Conservation (phyloP, 1,140 invertebrate species). For the Drosophila rufa region DNA sequence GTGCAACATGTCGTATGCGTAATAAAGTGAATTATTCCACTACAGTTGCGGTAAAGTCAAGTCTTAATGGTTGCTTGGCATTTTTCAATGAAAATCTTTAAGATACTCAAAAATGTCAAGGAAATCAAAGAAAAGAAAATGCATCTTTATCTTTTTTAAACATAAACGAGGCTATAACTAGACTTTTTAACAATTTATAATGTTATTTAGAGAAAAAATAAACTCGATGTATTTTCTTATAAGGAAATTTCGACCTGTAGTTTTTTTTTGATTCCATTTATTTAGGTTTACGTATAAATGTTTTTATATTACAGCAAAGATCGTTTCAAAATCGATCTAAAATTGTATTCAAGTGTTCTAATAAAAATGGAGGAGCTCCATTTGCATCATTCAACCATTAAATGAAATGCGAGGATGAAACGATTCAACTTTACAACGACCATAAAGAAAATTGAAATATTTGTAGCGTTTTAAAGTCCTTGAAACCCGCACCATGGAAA, state of each 20-base stretch:
- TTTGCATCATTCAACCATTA: constrained; percentile 10
- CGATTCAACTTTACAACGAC: constrained; percentile 31
- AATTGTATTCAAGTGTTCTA: no score
- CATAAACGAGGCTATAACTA: no score
- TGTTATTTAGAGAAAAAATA: no score
- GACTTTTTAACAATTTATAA: no score
- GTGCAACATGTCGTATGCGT: constrained; percentile 63
- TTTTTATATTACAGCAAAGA: not conserved
- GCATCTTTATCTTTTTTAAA: no score
- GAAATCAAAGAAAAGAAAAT: no score
- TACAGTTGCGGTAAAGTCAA: not conserved
- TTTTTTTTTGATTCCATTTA: no score
- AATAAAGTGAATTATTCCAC: constrained; percentile 51
- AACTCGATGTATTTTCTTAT: no score
- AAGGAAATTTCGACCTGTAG: no score
- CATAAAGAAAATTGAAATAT: constrained; percentile 60
- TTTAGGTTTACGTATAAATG: not conserved
- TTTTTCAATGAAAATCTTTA: no score
- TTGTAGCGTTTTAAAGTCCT: constrained; percentile 43
- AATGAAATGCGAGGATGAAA: not conserved
- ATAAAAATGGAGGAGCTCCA: not conserved
- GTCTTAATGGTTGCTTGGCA: not conserved
- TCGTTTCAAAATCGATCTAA: not conserved
- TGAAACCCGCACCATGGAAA: constrained; percentile 41
- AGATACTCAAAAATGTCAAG: no score